Evolutionary conservation across 2,888 invertebrate genomes (phyloP), one percentile per base, ranked within the genome.

Genomic region (Alentia gelatinosa): DNA sequence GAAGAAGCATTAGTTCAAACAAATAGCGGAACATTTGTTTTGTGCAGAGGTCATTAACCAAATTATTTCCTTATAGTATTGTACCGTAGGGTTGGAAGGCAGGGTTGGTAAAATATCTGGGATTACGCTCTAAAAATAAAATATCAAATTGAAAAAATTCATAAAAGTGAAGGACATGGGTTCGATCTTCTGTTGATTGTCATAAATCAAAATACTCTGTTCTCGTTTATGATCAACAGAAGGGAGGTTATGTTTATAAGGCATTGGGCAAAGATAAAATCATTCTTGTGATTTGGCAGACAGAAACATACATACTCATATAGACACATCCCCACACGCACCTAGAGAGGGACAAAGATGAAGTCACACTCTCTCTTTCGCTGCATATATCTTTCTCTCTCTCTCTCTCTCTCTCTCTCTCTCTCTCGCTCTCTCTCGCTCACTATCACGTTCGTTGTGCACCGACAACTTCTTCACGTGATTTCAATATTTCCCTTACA

Each of bases 51-150:
- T 1, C 79, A 35, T 26, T 39, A 79, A 79, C 35, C 39, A 79
- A 35, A 79, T 4, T 15, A 79, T 35, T 79, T 37, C 79, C 79
- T n/a, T 19, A 79, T 39, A 79, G 79, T 79, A 39, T 79, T 79
- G 79, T 79, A 79, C 79, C 79, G 39, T 15, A 39, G 79, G 79
- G 39, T 9, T 19, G 23, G 35, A 39, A 5, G 39, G 0, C 0
- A 4, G 39, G 79, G 7, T 68, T 63, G 33, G 33, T 15, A 74
- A 15, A 30, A 33, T 74, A 33, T 56, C 19, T n/a, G 19, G 56
- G 56, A 74, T 74, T 26, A 74, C n/a, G 15, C 5, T 33, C 19
- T n/a, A 74, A 1, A 74, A 74, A 33, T 74, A 26, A 74, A 33
- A 26, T 4, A 33, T 26, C 63, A 63, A 63, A 63, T 15, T 19